Conservation (phyloP, 1,140 invertebrate species). For the Ladona fulva region DNA sequence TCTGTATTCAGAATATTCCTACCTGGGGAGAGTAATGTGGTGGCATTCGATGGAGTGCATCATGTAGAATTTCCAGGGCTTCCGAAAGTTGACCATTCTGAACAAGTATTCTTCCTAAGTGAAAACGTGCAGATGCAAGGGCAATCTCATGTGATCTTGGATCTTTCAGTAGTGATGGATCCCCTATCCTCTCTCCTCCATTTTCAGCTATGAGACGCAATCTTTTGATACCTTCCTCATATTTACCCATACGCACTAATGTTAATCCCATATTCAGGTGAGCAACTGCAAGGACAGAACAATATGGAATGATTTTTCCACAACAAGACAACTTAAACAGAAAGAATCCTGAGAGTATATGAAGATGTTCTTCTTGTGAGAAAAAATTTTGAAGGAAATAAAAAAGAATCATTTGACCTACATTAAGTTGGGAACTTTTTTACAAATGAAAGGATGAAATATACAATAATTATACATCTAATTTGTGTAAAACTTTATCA, state of each 20-base stretch:
- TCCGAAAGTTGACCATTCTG: conserved; percentile 75
- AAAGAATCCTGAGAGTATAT: no score
- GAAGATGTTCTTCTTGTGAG: no score
- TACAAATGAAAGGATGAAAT: no score
- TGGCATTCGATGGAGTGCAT: conserved; percentile 66
- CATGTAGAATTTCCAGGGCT: conserved; percentile 51
- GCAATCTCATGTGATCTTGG: conserved; percentile 81
- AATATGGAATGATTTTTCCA: not conserved
- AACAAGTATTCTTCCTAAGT: conserved; percentile 82
- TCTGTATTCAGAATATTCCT: no score
- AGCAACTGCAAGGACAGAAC: conserved; percentile 64
- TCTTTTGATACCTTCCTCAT: conserved; percentile 34
- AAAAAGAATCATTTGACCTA: no score
- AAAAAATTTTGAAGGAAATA: no score
- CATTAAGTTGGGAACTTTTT: no score
- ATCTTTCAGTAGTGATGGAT: conserved; percentile 56
- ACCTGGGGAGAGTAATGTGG: conserved; percentile 72
- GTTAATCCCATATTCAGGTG: conserved; percentile 89
- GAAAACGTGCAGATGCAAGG: conserved; percentile 80
- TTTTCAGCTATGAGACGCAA: not conserved
- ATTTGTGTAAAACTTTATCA: no score
- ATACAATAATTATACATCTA: no score
- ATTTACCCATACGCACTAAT: conserved; percentile 67
- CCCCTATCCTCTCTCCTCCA: not conserved
- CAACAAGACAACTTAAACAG: no score